Conservation (phyloP, 2,888 invertebrate species). For the Hemithea aestivaria region DNA sequence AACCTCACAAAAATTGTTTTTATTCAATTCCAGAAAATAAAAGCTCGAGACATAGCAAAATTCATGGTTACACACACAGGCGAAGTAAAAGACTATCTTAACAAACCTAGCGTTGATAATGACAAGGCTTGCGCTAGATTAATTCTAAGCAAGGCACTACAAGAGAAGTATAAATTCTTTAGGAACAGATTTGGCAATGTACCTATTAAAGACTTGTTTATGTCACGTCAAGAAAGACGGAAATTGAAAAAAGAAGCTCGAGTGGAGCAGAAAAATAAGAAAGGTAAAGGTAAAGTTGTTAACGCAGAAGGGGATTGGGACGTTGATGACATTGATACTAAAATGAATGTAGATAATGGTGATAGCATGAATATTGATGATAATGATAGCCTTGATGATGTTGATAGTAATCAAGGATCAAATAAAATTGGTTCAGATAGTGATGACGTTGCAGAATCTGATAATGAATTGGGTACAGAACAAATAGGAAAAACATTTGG, state of each 20-base stretch:
- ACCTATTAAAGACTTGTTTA: constrained; percentile 62
- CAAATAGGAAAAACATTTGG: too few relatives aligned
- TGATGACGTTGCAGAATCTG: constrained; percentile 15
- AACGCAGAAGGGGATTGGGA: constrained; percentile 55
- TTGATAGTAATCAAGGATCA: constrained; percentile 6
- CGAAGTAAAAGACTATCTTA: constrained; percentile 52
- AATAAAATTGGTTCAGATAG: constrained; percentile 15
- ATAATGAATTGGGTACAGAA: too few relatives aligned
- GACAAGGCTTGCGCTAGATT: constrained; percentile 66
- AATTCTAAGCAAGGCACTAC: constrained; percentile 59
- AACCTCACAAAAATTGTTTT: constrained; percentile 1
- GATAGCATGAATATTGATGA: not conserved
- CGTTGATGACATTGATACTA: constrained; percentile 29
- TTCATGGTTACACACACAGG: constrained; percentile 64
- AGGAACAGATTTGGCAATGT: constrained; percentile 56
- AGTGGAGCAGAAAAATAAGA: constrained; percentile 52
- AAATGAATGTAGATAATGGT: constrained; percentile 6
- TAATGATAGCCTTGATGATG: constrained; percentile 6
- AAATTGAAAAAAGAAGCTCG: constrained; percentile 63
- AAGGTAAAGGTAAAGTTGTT: constrained; percentile 36
- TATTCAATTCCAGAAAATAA: constrained; percentile 61
- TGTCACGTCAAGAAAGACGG: constrained; percentile 63
- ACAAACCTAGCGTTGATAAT: constrained; percentile 55
- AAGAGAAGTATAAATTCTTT: constrained; percentile 60
- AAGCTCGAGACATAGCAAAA: constrained; percentile 60